Evolutionary conservation across 2,113 vertebrate species (phyloP).

Genomic region (Protobothrops flavoviridis): DNA sequence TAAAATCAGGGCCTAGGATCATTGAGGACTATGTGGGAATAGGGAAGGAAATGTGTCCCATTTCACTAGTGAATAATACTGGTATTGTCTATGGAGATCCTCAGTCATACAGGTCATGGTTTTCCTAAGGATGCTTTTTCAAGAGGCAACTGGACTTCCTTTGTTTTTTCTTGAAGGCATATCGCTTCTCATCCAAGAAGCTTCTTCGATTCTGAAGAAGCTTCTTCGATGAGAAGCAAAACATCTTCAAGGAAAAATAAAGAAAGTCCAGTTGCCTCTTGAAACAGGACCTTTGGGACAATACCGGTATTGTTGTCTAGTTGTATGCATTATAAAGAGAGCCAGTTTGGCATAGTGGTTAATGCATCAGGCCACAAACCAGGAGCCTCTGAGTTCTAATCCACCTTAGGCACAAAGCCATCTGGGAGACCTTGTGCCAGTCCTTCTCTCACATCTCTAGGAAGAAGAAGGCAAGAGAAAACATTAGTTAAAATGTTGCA

Average conservation of each 20-base stretch:
- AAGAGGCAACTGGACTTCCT: neutral
- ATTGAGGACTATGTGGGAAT: neutral
- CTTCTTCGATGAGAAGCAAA: neutral
- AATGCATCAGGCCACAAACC: neutral
- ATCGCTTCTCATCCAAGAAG: neutral
- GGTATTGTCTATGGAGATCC: neutral
- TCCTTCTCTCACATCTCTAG: neutral
- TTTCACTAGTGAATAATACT: neutral
- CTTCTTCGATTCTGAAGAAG: neutral
- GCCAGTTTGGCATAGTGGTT: neutral
- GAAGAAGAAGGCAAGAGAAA: neutral
- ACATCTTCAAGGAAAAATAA: neutral
- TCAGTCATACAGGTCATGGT: neutral
- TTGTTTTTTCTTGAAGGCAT: neutral
- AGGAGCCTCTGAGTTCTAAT: neutral
- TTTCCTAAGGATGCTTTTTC: neutral
- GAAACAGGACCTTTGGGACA: neutral
- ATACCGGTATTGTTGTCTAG: neutral
- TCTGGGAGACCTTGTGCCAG: neutral
- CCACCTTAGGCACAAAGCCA: neutral
- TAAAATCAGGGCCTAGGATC: neutral
- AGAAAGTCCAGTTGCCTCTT: neutral
- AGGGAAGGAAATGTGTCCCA: neutral
- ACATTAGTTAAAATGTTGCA: neutral
- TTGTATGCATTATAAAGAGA: no score